Base-by-base conservation (phyloP, 1,140 invertebrate genomes). In the Sinella curviseta region DNA sequence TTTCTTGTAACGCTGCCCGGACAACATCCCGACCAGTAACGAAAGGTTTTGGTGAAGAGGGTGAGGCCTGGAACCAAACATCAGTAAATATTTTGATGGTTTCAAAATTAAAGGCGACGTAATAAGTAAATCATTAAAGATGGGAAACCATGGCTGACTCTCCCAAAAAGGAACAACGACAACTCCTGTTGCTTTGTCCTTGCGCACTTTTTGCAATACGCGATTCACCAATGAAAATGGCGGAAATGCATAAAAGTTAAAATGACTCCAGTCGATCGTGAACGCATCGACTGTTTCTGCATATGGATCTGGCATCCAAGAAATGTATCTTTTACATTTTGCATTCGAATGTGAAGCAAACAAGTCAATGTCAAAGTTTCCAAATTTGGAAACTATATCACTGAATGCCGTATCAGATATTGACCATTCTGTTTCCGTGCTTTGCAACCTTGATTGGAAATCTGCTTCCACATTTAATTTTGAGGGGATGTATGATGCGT, bases 161-260 rank as follows among this genome's bases (percentile, higher is more conserved):
- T 36, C 26, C 74, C 74, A 70, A 60, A 57, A 28, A 1, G 78
- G 78, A 26, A 79, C 54, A 16, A 79, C 35, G 4, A 73, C 0
- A 34, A 79, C 28, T 1, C 70, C 73, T 76, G 26, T 39, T 1
- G 20, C 16, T 39, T 79, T 65, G 16, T 78, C 78, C 1, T 1
- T 2, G 14, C 31, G n/a, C 1, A 79, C 30, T 24, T 79, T 79
- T 28, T 57, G 57, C 24, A 60, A 26, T 3, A 3, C 4, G 4
- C 57, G 57, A 4, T 3, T 17, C 3, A 60, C 54, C 36, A 78
- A 16, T n/a, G 14, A 14, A 33, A 74, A 74, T 4, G 77, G 77
- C 12, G 77, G 77, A 54, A 78, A 78, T 14, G 77, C 77, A 55
- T 78, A 78, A 17, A 30, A 48, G 4, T 70, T 60, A n/a, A 1